Percentiles rank a stretch among this genome's conserved stretches.
These are phyloP conservation scores for Ibidorhyncha struthersii DNA, from an alignment of 2,113 vertebrate species.

Conservation along the genomic window DNA sequence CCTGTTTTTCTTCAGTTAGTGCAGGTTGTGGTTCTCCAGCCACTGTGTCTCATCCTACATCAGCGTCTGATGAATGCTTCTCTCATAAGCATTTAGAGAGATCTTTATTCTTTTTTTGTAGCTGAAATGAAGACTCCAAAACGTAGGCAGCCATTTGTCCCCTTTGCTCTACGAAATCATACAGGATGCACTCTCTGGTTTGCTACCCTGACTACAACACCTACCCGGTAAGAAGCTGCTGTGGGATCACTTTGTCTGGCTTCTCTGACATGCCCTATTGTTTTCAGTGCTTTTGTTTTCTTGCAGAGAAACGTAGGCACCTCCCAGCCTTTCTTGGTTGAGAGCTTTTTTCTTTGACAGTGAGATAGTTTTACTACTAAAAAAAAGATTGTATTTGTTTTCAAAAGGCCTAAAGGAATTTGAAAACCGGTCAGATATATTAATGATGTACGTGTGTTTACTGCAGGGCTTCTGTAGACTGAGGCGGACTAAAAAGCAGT, in stretches of 20 bases:
- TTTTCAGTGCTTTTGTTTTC: not conserved
- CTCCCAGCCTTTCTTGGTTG: not conserved
- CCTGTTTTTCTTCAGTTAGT: not conserved
- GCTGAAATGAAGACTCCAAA: conserved; percentile 87
- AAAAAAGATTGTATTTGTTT: accelerated
- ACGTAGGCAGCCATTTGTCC: conserved; percentile 92
- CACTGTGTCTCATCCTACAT: not conserved
- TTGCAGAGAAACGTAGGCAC: not conserved
- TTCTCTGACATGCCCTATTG: not conserved
- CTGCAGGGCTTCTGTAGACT: not conserved
- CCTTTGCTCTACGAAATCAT: conserved; percentile 92
- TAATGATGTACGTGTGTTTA: not conserved
- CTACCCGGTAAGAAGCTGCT: conserved; percentile 84
- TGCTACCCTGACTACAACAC: conserved; percentile 93
- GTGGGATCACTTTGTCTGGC: not conserved
- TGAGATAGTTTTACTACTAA: not conserved
- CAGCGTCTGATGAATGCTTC: not conserved
- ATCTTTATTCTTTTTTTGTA: conserved; percentile 14
- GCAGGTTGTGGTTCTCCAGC: not conserved
- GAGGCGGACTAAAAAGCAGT: not conserved
- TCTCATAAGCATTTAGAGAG: not conserved
- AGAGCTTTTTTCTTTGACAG: not conserved
- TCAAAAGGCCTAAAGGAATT: not conserved
- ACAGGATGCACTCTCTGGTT: conserved; percentile 97
- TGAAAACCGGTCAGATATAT: not conserved